phyloP scores from a whole-genome alignment of 1,140 invertebrate species.

The Drosophila nebulosa region DNA sequence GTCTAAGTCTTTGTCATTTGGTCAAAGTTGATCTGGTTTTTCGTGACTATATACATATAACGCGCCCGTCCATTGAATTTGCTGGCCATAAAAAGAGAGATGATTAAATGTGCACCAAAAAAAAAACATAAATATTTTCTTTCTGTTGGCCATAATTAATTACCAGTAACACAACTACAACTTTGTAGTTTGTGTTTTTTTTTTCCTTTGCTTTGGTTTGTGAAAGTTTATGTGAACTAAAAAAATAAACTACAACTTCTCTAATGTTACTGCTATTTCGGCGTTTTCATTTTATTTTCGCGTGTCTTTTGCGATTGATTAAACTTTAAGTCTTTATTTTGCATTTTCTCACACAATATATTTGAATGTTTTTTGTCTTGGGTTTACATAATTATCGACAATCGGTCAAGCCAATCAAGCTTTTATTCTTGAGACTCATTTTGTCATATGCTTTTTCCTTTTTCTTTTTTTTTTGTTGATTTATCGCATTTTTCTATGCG shows the following conservation, averaged over 20 bases:
- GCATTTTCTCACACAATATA: slow-evolving; percentile 30
- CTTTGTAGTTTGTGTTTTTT: slow-evolving; percentile 30
- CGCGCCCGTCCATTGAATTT: slow-evolving; percentile 3
- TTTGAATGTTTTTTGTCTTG: slow-evolving; percentile 37
- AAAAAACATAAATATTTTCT: background rate
- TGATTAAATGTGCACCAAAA: slow-evolving; percentile 47
- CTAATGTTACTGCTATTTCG: slow-evolving; percentile 42
- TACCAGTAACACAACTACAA: slow-evolving; percentile 19
- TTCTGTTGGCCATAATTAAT: slow-evolving; percentile 62
- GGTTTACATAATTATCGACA: slow-evolving; percentile 59
- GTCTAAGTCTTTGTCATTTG: background rate
- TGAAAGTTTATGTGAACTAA: slow-evolving; percentile 25
- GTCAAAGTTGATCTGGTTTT: background rate
- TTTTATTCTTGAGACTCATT: slow-evolving; percentile 39
- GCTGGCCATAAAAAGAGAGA: slow-evolving; percentile 42
- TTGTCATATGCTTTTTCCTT: slow-evolving; percentile 60
- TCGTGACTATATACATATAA: background rate
- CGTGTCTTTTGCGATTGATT: slow-evolving; percentile 57
- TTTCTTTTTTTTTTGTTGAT: too few relatives aligned
- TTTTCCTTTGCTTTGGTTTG: slow-evolving; percentile 59
- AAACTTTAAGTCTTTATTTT: slow-evolving; percentile 38
- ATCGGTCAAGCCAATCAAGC: slow-evolving; percentile 48
- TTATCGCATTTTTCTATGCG: slow-evolving; percentile 29
- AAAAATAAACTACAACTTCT: slow-evolving; percentile 39
- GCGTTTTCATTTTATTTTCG: slow-evolving; percentile 68